Evolutionary conservation across 2,888 invertebrate genomes (phyloP).

Genomic region (Pristionchus japonicus): DNA sequence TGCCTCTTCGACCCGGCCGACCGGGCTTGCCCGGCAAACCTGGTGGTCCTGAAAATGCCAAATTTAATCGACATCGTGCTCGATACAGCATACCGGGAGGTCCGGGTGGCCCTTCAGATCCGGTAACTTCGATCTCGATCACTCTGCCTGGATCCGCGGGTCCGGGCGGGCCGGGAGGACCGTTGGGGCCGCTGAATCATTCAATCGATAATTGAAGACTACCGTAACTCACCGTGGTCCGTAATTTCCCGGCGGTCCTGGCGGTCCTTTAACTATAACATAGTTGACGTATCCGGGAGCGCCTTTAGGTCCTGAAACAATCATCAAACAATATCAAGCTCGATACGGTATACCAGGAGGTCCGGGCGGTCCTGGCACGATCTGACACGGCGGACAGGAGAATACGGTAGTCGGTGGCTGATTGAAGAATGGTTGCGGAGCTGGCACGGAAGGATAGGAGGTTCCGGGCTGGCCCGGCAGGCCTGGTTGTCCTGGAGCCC

Average conservation of each 20-base stretch:
- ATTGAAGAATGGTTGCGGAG: background rate
- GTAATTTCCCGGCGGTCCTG: background rate
- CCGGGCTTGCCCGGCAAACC: background rate
- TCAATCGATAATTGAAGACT: background rate
- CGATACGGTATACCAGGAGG: constrained; percentile 6
- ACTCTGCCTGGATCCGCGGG: background rate
- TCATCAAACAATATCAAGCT: background rate
- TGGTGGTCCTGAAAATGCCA: too few species aligned
- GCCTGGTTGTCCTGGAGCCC: background rate
- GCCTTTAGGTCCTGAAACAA: background rate
- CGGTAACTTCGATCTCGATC: constrained; percentile 12
- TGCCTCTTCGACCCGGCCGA: background rate
- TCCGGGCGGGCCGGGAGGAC: background rate
- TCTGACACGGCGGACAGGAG: background rate
- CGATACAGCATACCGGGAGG: too few species aligned
- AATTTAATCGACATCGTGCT: too few species aligned
- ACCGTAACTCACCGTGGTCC: background rate
- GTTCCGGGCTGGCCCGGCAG: background rate
- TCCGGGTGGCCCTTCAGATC: background rate
- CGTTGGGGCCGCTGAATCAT: background rate
- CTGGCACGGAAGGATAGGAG: background rate
- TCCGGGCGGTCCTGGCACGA: constrained; percentile 16
- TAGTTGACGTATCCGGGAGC: background rate
- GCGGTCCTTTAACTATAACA: background rate
- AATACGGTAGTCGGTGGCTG: background rate